Base-by-base conservation (phyloP, 2,888 invertebrate species). In the Callimorpha dominula region DNA sequence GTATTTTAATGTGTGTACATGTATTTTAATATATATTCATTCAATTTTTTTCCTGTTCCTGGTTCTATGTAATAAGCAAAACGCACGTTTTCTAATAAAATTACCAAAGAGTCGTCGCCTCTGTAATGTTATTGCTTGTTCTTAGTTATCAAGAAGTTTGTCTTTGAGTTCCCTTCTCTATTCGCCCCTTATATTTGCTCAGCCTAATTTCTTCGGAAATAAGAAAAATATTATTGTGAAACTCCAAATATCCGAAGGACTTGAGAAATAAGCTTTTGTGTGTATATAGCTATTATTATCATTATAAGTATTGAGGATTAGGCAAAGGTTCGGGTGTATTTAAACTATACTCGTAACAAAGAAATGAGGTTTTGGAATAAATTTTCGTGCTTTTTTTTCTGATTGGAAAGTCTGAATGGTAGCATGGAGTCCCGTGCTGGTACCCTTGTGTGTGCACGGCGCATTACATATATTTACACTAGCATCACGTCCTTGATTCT, bases 201-300 rank as follows among this genome's bases (percentile, higher is more conserved):
- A 82, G 86, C 88, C 88, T 90, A 91, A 92, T 92, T 91, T 91
- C 91, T 89, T 86, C 72, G 82, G 86, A 85, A 79, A 81, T 87
- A 85, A 86, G 88, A 89, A 90, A 90, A 91, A 91, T 91, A 91
- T 89, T 87, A 86, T 88, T 83, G 76, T 85, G 77, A 80, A 83
- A 84, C 84, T 85, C 81, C 73, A 49, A 69, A 62, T 63, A 69
- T 69, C 60, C 69, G 72, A 77, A 71, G 77, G 66, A 69, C 64
- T 77, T 63, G 66, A 71, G 68, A 73, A 72, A 78, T 81, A 78
- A 62, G 65, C 46, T 68, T 65, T 67, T 74, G 60, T 68, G 68
- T 60, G n/a, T n/a, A 14, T 46, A 14, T 60, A 49, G 60, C 49
- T 60, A 43, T 54, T 69, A 40, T 69, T 69, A 63, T 62, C 6